Conservation (phyloP, 1,140 invertebrate genomes). For the Drosophila melanica region DNA sequence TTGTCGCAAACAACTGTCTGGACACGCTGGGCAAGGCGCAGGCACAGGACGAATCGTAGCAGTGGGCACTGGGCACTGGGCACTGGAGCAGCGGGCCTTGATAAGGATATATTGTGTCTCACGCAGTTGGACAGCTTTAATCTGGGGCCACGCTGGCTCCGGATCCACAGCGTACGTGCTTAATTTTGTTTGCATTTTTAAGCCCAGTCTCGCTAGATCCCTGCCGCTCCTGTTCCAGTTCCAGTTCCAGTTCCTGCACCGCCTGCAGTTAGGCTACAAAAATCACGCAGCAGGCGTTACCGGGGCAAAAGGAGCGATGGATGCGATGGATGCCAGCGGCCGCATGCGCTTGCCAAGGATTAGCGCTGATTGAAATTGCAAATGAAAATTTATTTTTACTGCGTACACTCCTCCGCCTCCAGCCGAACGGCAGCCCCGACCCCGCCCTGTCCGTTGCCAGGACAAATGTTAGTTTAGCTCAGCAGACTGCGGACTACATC, state of each 20-base stretch:
- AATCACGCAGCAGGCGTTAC: constrained; percentile 66
- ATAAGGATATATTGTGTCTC: constrained; percentile 83
- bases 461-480: constrained; percentile 73
- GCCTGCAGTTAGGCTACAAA: constrained; percentile 80
- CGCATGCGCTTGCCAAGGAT: constrained; percentile 81
- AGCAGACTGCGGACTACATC: neutral
- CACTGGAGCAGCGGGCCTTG: constrained; percentile 40
- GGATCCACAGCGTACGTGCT: constrained; percentile 76
- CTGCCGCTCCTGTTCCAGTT: neutral
- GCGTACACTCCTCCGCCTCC: constrained; percentile 39
- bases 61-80: neutral
- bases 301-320: constrained; percentile 16
- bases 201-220: constrained; percentile 53
- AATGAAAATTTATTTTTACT: constrained; percentile 84
- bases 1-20: constrained; percentile 73
- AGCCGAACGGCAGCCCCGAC: neutral
- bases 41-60: constrained; percentile 2
- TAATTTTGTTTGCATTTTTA: constrained; percentile 82
- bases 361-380: constrained; percentile 84
- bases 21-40: neutral
- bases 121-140: constrained; percentile 81
- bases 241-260: constrained; percentile 11
- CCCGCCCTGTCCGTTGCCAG: constrained; percentile 7
- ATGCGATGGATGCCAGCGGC: constrained; percentile 38
- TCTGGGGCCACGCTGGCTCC: constrained; percentile 57